phyloP scores from a whole-genome alignment of 1,140 invertebrate genomes.

The Apis florea region DNA sequence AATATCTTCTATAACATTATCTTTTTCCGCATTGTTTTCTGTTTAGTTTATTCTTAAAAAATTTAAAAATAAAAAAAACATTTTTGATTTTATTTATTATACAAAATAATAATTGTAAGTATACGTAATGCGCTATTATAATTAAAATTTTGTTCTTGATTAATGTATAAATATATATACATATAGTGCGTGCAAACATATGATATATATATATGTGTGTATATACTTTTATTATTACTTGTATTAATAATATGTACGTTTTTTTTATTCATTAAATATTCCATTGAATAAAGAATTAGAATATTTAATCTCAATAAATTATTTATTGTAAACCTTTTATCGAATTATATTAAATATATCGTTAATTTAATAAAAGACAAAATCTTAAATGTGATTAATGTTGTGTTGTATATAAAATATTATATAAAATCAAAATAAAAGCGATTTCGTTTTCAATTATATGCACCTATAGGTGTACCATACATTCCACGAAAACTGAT shows the following conservation, averaged over 20 bases:
- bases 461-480: slow-evolving; percentile 74
- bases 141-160: neutral
- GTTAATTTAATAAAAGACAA: too few species aligned
- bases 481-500: slow-evolving; percentile 84
- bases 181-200: neutral
- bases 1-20: slow-evolving; percentile 21
- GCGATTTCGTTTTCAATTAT: neutral
- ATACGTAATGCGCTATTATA: neutral
- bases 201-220: neutral
- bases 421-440: neutral
- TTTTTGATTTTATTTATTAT: neutral
- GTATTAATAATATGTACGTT: neutral
- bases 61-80: too few species aligned
- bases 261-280: neutral
- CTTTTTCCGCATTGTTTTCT: neutral
- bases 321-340: slow-evolving; percentile 2
- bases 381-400: neutral
- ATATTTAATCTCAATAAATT: neutral
- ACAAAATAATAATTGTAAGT: too few species aligned
- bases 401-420: neutral
- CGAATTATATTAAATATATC: neutral
- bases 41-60: neutral
- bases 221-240: neutral
- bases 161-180: neutral
- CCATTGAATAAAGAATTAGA: slow-evolving; percentile 7